Base-by-base conservation (phyloP, 2,888 invertebrate genomes). In the Heliconius ethilla region DNA sequence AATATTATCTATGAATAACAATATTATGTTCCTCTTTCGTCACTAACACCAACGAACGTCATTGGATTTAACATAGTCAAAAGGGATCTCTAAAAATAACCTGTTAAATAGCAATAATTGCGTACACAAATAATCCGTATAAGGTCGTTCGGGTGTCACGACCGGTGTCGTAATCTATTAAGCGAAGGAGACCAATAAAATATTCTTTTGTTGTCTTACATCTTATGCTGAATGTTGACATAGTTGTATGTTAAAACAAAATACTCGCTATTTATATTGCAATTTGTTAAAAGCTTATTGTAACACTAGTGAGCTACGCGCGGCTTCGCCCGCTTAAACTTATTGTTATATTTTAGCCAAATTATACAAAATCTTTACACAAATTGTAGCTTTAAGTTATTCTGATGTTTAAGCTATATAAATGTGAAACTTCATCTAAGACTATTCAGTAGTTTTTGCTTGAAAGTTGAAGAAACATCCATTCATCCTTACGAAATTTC, bases 111-210 rank as follows among this genome's bases (percentile, higher is more conserved):
- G 66, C 45, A 74, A 73, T 77, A 73, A 77, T 77, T 67, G 73
- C 74, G 63, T 74, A 74, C 40, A 77, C 77, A 77, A 73, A 77
- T 66, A 76, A 72, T 73, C 62, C 65, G 73, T 77, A 73, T 73
- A 73, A 77, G 77, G 77, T 73, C 77, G 73, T 67, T 67, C 73
- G 73, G 73, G 59, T 77, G 77, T 77, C 73, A 77, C 77, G 77
- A 77, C 73, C 73, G 59, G 59, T 66, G 37, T 77, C 40, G 73
- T 77, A 73, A 77, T 67, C 76, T 70, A 70, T n/a, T 40, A 63
- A 22, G 27, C 66, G 37, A 70, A 27, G 65, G n/a, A 59, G 59
- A 59, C 7, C 33, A n/a, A 33, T 72, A 66, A 51, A 72, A 25
- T 63, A 76, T 51, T 70, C 15, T 40, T 70, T 63, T 70, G 51